These are phyloP conservation scores for Huso huso DNA, from an alignment of 2,797 vertebrate species.

Conservation along the genomic window DNA sequence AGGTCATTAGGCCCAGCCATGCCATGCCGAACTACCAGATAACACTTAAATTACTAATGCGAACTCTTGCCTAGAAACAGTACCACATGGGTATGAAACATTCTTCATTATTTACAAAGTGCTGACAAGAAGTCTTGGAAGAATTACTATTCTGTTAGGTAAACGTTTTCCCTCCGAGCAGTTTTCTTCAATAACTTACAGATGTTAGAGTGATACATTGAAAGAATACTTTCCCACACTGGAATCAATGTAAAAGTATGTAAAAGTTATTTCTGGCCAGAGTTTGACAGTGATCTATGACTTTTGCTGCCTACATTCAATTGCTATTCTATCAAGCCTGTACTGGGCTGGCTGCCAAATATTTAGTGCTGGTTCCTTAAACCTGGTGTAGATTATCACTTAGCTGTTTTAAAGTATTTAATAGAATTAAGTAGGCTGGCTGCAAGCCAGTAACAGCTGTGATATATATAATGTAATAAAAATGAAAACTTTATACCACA, in stretches of 20 bases:
- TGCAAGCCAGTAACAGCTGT: slow-evolving; percentile 82
- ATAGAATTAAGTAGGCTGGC: slow-evolving; percentile 76
- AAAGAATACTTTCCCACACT: slow-evolving; percentile 72
- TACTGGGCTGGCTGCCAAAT: slow-evolving; percentile 63
- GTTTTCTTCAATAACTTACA: slow-evolving; percentile 81
- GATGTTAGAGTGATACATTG: slow-evolving; percentile 79
- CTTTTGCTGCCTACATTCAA: slow-evolving; percentile 57
- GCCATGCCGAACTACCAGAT: slow-evolving; percentile 13
- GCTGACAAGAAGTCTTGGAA: slow-evolving; percentile 80
- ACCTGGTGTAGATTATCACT: slow-evolving; percentile 73
- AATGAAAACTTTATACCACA: slow-evolving; percentile 40
- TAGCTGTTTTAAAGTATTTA: slow-evolving; percentile 66
- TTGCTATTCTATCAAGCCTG: slow-evolving; percentile 47
- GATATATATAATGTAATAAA: slow-evolving; percentile 66
- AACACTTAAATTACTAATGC: slow-evolving; percentile 41
- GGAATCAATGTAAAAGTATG: slow-evolving; percentile 72
- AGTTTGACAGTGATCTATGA: slow-evolving; percentile 69
- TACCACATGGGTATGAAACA: slow-evolving; percentile 59
- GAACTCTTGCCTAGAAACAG: slow-evolving; percentile 48
- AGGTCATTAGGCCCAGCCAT: too few relatives aligned
- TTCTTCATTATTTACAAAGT: slow-evolving; percentile 75
- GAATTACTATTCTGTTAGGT: slow-evolving; percentile 92
- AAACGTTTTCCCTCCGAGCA: slow-evolving; percentile 86
- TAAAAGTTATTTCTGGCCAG: slow-evolving; percentile 63
- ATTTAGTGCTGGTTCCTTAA: slow-evolving; percentile 73